These are phyloP conservation scores for Xiphydria camelus DNA, from an alignment of 2,888 invertebrate species.

Conservation along the genomic window DNA sequence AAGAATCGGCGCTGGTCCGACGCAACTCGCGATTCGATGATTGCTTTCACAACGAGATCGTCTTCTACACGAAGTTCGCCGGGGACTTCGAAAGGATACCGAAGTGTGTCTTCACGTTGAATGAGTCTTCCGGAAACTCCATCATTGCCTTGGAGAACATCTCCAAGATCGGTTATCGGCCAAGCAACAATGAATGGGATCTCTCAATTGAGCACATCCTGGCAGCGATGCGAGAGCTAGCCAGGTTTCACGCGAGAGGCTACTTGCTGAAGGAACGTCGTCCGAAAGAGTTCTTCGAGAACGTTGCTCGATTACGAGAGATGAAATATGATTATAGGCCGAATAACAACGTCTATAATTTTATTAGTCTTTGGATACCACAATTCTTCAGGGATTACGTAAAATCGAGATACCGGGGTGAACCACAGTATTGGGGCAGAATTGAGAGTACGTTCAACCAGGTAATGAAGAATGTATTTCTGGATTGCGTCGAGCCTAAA, in stretches of 20 bases:
- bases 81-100: constrained; percentile 3
- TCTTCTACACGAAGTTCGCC: constrained; percentile 2
- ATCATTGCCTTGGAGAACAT: constrained; percentile 6
- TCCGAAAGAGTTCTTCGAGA: neutral
- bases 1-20: no score
- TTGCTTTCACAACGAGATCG: constrained; percentile 5
- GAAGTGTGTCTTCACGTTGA: neutral
- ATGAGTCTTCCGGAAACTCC: neutral
- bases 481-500: neutral
- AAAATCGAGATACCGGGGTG: neutral
- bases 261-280: constrained; percentile 1
- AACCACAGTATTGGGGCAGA: constrained; percentile 1
- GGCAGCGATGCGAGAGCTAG: constrained; percentile 1
- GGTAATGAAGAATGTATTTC: neutral
- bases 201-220: neutral
- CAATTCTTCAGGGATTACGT: neutral
- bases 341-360: no score
- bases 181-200: no score
- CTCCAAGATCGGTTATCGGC: neutral
- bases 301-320: neutral
- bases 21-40: neutral
- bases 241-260: constrained; percentile 3
- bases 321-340: neutral
- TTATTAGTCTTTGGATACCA: neutral
- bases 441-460: neutral